phyloP scores from a whole-genome alignment of 30 jellyfish, hydroid and myxozoan genomes.

The Calvadosia cruxmelitensis region DNA sequence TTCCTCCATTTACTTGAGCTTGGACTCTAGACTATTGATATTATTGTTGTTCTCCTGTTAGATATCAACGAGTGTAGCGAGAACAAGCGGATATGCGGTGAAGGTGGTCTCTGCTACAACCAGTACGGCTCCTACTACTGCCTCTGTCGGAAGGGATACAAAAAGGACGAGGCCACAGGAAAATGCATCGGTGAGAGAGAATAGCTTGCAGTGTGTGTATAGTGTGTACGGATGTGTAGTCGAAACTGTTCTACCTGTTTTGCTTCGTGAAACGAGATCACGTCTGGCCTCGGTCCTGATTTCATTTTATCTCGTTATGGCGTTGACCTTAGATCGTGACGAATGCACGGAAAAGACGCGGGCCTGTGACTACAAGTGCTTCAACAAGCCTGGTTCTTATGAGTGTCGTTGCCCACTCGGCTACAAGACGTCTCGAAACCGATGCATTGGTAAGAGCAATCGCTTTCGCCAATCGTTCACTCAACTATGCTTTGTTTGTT shows the following conservation, averaged over 20 bases:
- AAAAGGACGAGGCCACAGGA: background rate
- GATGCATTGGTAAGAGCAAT: background rate
- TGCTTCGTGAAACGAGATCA: too few relatives aligned
- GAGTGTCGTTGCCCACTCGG: background rate
- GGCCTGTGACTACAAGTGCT: background rate
- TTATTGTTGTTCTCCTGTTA: too few relatives aligned
- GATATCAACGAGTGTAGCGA: constrained; percentile 40
- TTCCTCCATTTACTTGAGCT: too few relatives aligned
- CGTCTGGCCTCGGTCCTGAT: too few relatives aligned
- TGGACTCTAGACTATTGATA: too few relatives aligned
- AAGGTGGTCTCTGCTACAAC: constrained; percentile 31
- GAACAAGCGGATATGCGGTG: constrained; percentile 27
- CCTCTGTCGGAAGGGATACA: constrained; percentile 25
- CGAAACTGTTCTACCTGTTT: too few relatives aligned
- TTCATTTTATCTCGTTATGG: too few relatives aligned
- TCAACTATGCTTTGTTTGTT: too few relatives aligned
- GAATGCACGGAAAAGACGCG: background rate
- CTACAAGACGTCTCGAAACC: background rate
- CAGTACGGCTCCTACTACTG: constrained; percentile 29
- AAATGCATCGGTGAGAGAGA: constrained; percentile 30
- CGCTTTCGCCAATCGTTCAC: too few relatives aligned
- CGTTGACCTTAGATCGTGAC: constrained; percentile 1
- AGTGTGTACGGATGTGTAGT: too few relatives aligned
- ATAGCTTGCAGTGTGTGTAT: too few relatives aligned
- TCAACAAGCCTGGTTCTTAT: background rate